Conservation (phyloP, 2,888 invertebrate species). For the Spilarctia lutea region DNA sequence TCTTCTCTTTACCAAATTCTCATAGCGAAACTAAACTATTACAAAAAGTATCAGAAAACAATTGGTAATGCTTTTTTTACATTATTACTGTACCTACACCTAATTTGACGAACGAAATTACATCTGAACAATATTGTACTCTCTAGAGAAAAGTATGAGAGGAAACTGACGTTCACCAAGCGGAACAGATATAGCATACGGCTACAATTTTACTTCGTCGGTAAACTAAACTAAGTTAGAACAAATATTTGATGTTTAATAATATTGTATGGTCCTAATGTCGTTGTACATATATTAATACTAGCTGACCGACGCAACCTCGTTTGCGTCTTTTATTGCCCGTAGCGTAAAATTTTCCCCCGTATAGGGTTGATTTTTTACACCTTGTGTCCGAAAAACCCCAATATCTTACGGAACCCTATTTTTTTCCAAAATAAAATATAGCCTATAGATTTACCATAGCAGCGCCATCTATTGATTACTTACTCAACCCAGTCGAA, state of each 20-base stretch:
- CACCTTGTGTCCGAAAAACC: no score
- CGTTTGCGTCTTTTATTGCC: no score
- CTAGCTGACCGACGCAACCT: no score
- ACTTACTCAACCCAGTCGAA: no score
- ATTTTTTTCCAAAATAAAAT: no score
- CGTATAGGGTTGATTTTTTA: no score
- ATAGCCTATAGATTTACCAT: no score
- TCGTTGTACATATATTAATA: conserved; percentile 1
- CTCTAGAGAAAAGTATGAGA: conserved; percentile 18
- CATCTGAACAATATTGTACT: conserved; percentile 14
- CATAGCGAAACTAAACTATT: neutral
- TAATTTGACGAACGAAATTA: conserved; percentile 15
- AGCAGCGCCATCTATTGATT: no score
- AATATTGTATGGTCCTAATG: neutral
- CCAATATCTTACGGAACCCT: no score
- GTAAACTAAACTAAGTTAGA: conserved; percentile 17
- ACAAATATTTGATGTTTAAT: conserved; percentile 13
- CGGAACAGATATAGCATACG: conserved; percentile 4
- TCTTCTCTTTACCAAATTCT: neutral
- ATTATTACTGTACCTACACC: neutral
- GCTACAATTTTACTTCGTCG: conserved; percentile 15
- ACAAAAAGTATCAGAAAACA: neutral
- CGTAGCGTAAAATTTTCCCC: no score
- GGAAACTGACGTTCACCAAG: conserved; percentile 16
- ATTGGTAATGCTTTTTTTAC: neutral